phyloP scores from a whole-genome alignment of 2,888 invertebrate species.

The Schrankia costaestrigalis region DNA sequence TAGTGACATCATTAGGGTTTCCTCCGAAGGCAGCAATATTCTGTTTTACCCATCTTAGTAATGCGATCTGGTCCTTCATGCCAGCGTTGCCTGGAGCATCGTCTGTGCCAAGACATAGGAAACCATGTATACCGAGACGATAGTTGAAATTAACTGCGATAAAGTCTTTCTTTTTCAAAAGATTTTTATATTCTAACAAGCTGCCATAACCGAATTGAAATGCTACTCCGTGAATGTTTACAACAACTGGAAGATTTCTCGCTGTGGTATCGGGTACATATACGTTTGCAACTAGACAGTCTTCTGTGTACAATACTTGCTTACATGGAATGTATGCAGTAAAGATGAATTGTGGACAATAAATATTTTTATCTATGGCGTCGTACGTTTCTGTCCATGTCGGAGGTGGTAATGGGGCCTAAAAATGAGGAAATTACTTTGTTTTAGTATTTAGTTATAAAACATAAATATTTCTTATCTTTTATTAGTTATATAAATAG shows the following conservation, averaged over 20 bases:
- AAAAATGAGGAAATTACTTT: too few species aligned
- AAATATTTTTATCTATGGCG: conserved; percentile 1
- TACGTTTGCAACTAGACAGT: conserved; percentile 6
- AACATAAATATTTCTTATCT: too few species aligned
- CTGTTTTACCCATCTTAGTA: conserved; percentile 2
- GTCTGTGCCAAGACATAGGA: conserved; percentile 5
- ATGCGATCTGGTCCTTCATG: conserved; percentile 4
- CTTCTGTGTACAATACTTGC: neutral
- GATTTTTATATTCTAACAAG: neutral
- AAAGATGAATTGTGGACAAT: conserved; percentile 3
- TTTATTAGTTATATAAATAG: too few species aligned
- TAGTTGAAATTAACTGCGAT: conserved; percentile 5
- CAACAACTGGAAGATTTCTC: conserved; percentile 1
- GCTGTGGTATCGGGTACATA: conserved; percentile 4
- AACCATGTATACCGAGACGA: conserved; percentile 2
- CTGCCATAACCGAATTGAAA: conserved; percentile 2
- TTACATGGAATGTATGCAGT: neutral
- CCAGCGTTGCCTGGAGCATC: conserved; percentile 4
- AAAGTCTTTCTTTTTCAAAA: conserved; percentile 1
- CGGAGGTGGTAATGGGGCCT: conserved; percentile 5
- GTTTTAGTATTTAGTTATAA: too few species aligned
- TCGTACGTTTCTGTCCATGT: conserved; percentile 2
- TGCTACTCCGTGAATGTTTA: conserved; percentile 5
- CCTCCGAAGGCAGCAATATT: conserved; percentile 4
- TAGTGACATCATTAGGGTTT: conserved; percentile 4